phyloP scores from a whole-genome alignment of 2,888 invertebrate species.

The Drepanosiphum platanoidis region DNA sequence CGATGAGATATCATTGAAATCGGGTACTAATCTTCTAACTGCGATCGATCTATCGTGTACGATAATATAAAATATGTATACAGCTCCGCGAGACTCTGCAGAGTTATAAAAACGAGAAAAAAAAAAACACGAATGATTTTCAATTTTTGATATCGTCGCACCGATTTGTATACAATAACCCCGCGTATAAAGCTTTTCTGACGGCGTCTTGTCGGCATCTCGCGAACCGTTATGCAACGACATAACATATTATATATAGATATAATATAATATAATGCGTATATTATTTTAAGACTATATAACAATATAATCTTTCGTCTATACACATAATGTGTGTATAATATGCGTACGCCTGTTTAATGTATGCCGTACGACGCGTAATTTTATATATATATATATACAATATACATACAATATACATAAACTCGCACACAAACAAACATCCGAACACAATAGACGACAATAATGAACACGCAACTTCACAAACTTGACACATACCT shows the following conservation, averaged over 20 bases:
- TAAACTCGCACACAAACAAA: background rate
- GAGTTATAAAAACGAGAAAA: too few relatives aligned
- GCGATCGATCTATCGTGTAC: too few relatives aligned
- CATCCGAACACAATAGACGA: constrained; percentile 29
- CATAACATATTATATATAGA: background rate
- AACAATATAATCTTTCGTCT: background rate
- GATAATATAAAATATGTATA: too few relatives aligned
- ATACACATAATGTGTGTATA: background rate
- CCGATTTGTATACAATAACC: background rate
- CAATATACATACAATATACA: background rate
- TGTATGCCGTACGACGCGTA: background rate
- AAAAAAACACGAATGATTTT: too few relatives aligned
- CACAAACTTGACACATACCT: constrained; percentile 19
- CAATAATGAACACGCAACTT: constrained; percentile 41
- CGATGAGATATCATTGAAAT: too few relatives aligned
- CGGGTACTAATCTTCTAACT: too few relatives aligned
- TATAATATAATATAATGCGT: background rate
- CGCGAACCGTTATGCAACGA: constrained; percentile 11
- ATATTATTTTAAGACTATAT: background rate
- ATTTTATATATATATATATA: background rate
- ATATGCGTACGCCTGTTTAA: background rate
- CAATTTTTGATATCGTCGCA: background rate
- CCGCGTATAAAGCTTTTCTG: background rate
- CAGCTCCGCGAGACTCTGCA: too few relatives aligned
- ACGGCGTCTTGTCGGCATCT: background rate